Evolutionary conservation across 1,140 invertebrate genomes (phyloP), one percentile per base, ranked within the genome.

Genomic region (Theocolax elegans): DNA sequence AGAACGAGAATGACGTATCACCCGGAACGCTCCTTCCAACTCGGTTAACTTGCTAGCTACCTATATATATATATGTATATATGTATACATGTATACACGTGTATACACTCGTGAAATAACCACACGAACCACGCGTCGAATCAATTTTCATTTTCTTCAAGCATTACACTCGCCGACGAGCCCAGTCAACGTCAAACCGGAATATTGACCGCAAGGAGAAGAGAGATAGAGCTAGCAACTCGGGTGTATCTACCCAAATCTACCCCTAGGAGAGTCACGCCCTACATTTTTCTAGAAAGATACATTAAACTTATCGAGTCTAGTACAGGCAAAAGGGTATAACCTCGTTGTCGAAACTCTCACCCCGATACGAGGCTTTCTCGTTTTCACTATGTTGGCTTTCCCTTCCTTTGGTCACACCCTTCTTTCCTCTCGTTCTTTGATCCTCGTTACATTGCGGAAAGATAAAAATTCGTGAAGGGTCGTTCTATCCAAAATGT

Each of bases 221-320:
- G n/a, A n/a, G n/a, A n/a, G n/a, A n/a, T 67, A 29, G 67, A 73
- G 60, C 72, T 66, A 25, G 9, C 75, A 76, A 79, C 74, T 40
- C 51, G n/a, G 75, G 27, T 67, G 69, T 71, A 80, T 79, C 79
- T 76, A 79, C 77, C 77, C 79, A 74, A 66, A 73, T 17, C 21
- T 27, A 51, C 3, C 10, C 21, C 77, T 76, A 79, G 73, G 27
- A 25, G 17, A 58, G 75, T 76, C 75, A 76, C 77, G 76, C 76
- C 76, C 76, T 72, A 76, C 71, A 77, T 77, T 76, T 78, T 76
- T 74, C 70, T 69, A 64, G 74, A 35, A 64, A 44, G 71, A 75
- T 75, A 74, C 74, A 75, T 79, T 77, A 75, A 72, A 80, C 76
- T 81, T 80, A 81, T 81, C 80, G 75, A 78, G n/a, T n/a, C 76